These are phyloP conservation scores for Muschampia plurimacula DNA, from an alignment of 2,888 invertebrate genomes.

Conservation along the genomic window DNA sequence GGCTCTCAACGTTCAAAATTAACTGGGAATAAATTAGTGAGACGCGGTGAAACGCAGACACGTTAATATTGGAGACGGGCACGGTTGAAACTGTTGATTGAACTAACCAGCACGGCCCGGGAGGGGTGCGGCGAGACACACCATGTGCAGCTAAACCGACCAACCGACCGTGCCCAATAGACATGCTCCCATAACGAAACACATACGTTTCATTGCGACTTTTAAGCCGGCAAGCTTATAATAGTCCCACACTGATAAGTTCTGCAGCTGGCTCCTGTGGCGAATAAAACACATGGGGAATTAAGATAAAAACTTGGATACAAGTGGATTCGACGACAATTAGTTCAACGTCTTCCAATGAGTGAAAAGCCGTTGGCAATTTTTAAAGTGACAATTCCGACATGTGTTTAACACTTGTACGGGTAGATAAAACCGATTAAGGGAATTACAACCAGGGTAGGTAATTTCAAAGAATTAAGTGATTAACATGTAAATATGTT, in stretches of 20 bases:
- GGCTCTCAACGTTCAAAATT: constrained; percentile 28
- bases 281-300: constrained; percentile 59
- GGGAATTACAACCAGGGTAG: constrained; percentile 20
- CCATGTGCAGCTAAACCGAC: constrained; percentile 64
- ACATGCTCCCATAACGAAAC: constrained; percentile 58
- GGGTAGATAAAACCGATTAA: constrained; percentile 29
- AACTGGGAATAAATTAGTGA: constrained; percentile 23
- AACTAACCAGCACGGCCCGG: constrained; percentile 58
- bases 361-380: constrained; percentile 21
- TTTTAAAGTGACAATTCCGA: constrained; percentile 17
- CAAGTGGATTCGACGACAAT: constrained; percentile 42
- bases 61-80: constrained; percentile 66
- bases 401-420: constrained; percentile 34
- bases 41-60: constrained; percentile 45
- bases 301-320: constrained; percentile 49
- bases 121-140: constrained; percentile 65
- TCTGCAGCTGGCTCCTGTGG: constrained; percentile 61
- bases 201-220: constrained; percentile 51
- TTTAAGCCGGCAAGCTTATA: constrained; percentile 63
- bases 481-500: neutral
- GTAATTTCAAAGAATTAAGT: constrained; percentile 16
- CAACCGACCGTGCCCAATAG: constrained; percentile 45
- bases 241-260: constrained; percentile 60
- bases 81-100: constrained; percentile 72
- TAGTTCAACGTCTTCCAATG: constrained; percentile 35